Evolutionary conservation across 2,888 invertebrate species (phyloP).

Genomic region (Eledone cirrhosa): DNA sequence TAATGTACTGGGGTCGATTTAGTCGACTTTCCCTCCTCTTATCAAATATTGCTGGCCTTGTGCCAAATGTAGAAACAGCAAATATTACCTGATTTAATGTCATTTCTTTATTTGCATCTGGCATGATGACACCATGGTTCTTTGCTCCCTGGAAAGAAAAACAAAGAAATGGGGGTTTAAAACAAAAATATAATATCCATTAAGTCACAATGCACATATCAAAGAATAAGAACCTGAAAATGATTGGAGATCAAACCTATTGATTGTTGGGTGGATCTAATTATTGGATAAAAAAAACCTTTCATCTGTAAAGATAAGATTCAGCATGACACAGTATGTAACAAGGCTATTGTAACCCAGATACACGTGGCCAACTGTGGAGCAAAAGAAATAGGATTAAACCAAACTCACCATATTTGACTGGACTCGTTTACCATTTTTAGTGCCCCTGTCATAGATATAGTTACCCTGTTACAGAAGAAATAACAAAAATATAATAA

Average conservation of each 20-base stretch:
- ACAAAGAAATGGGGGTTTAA: not conserved
- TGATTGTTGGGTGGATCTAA: too few relatives aligned
- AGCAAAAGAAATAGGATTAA: not conserved
- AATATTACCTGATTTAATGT: constrained; percentile 81
- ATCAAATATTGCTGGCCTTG: too few relatives aligned
- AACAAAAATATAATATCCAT: not conserved
- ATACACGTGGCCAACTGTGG: too few relatives aligned
- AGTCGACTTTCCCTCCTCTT: too few relatives aligned
- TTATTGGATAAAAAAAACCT: not conserved
- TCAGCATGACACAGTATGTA: not conserved
- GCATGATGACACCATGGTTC: constrained; percentile 96
- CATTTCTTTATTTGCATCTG: constrained; percentile 97
- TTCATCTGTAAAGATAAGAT: not conserved
- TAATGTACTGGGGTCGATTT: too few relatives aligned
- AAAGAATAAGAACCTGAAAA: too few relatives aligned
- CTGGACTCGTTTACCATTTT: constrained; percentile 93
- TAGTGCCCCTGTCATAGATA: constrained; percentile 91
- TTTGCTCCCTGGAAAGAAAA: constrained; percentile 80
- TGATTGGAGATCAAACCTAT: too few relatives aligned
- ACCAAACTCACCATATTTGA: constrained; percentile 83
- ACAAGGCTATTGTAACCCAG: not conserved
- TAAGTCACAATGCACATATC: too few relatives aligned
- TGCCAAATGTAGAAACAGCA: too few relatives aligned
- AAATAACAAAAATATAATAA: too few relatives aligned
- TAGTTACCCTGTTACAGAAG: constrained; percentile 77